Evolutionary conservation across 2,797 vertebrate species (phyloP).

Genomic region (Acanthurus tractus): DNA sequence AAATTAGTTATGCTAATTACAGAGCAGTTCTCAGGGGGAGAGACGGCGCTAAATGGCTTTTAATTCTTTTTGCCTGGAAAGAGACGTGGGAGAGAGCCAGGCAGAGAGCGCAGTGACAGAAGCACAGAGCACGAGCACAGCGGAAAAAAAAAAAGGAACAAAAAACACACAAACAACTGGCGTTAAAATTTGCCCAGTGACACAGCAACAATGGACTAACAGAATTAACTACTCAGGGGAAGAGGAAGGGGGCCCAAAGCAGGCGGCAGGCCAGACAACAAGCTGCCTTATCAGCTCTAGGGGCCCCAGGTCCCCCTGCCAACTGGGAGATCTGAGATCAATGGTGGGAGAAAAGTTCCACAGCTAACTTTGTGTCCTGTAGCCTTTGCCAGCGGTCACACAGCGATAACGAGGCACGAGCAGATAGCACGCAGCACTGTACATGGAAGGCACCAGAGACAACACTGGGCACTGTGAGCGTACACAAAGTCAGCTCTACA

Average conservation of each 20-base stretch:
- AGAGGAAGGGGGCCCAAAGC: conserved; percentile 32
- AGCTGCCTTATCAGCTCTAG: conserved; percentile 71
- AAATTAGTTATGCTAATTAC: conserved; percentile 90
- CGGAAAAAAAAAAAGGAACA: conserved; percentile 24
- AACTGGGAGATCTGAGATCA: conserved; percentile 27
- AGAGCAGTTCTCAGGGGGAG: conserved; percentile 82
- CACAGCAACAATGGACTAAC: conserved; percentile 64
- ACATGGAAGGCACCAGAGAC: conserved; percentile 42
- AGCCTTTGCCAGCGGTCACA: conserved; percentile 72
- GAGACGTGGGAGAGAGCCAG: conserved; percentile 76
- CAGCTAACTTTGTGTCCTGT: conserved; percentile 63
- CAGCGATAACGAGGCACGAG: conserved; percentile 58
- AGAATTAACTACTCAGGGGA: conserved; percentile 62
- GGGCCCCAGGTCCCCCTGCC: conserved; percentile 37
- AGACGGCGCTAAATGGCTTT: conserved; percentile 85
- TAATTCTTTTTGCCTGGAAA: conserved; percentile 86
- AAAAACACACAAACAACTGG: conserved; percentile 67
- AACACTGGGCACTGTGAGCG: conserved; percentile 17
- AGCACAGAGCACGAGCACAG: conserved; percentile 33
- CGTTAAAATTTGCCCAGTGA: conserved; percentile 54
- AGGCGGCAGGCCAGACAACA: conserved; percentile 55
- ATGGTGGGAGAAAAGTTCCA: conserved; percentile 56
- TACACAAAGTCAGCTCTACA: conserved; percentile 7
- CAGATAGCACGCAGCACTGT: conserved; percentile 50
- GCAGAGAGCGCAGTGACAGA: conserved; percentile 49